Conservation (phyloP, 2,888 invertebrate genomes). For the Erynnis tages region DNA sequence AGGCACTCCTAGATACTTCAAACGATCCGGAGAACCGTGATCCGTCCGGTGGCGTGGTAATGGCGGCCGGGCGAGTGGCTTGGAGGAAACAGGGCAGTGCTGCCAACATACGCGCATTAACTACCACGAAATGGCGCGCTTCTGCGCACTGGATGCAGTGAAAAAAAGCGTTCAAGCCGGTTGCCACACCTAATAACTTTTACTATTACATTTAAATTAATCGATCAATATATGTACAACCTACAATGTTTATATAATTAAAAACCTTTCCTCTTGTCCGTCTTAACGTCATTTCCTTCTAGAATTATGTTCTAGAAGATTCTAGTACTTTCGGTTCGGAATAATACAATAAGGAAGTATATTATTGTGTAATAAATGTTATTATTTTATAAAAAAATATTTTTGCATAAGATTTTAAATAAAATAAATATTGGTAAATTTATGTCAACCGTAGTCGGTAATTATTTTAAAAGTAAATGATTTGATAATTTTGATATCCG, state of each 20-base stretch:
- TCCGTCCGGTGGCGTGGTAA: constrained; percentile 76
- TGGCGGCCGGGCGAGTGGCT: constrained; percentile 72
- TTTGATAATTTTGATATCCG: constrained; percentile 11
- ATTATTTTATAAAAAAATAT: background rate
- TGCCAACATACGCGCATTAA: constrained; percentile 67
- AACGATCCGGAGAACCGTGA: constrained; percentile 54
- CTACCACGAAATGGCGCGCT: constrained; percentile 63
- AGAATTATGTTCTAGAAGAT: constrained; percentile 3
- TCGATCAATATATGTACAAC: background rate
- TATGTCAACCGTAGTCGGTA: too few relatives aligned
- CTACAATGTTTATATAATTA: background rate
- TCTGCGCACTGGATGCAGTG: constrained; percentile 47
- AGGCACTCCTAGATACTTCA: constrained; percentile 44
- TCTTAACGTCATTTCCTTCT: background rate
- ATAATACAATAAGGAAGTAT: too few relatives aligned
- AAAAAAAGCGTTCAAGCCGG: background rate
- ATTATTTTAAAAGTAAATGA: background rate
- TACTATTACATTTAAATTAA: background rate
- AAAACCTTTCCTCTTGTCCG: background rate
- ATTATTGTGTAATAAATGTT: background rate
- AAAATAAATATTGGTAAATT: too few relatives aligned
- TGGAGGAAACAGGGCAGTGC: constrained; percentile 69
- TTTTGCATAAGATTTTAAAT: background rate
- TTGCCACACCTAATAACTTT: constrained; percentile 12
- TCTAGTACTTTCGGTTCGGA: background rate